A percentile compares a stretch with the other conserved stretches of the same genome.
These are phyloP conservation scores for Acrobasis consociella DNA, from an alignment of 2,888 invertebrate species.

Conservation along the genomic window DNA sequence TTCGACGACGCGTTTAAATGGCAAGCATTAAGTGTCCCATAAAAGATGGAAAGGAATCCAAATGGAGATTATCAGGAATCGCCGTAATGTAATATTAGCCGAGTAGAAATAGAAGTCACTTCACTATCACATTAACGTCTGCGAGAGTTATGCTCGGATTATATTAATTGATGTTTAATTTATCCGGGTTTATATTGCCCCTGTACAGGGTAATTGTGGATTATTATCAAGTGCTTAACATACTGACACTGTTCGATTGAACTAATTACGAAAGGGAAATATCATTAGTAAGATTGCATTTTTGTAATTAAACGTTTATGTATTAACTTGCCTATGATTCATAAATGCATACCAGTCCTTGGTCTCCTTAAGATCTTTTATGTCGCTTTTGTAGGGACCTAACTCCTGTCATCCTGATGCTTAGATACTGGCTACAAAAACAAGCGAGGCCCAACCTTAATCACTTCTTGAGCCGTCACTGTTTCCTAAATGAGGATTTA, in stretches of 20 bases:
- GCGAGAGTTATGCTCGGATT: constrained; percentile 47
- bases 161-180: constrained; percentile 65
- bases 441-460: not conserved
- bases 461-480: not conserved
- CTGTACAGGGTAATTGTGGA: constrained; percentile 43
- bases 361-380: constrained; percentile 1
- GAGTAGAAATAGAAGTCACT: constrained; percentile 52
- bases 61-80: constrained; percentile 63
- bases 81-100: constrained; percentile 57
- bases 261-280: not conserved
- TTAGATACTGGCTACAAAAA: not conserved
- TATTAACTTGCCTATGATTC: not conserved
- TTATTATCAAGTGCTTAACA: constrained; percentile 31
- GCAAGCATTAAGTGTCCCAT: constrained; percentile 59
- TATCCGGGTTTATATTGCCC: constrained; percentile 51
- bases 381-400: not conserved
- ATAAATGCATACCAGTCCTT: not conserved
- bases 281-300: not conserved
- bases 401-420: not conserved
- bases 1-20: constrained; percentile 61
- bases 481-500: not conserved
- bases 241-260: constrained; percentile 10
- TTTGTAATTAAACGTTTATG: not conserved
- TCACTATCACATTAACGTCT: constrained; percentile 65
- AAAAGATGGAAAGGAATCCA: constrained; percentile 61